These are phyloP conservation scores for Aphis craccivora DNA, from an alignment of 1,140 invertebrate species.

Conservation along the genomic window DNA sequence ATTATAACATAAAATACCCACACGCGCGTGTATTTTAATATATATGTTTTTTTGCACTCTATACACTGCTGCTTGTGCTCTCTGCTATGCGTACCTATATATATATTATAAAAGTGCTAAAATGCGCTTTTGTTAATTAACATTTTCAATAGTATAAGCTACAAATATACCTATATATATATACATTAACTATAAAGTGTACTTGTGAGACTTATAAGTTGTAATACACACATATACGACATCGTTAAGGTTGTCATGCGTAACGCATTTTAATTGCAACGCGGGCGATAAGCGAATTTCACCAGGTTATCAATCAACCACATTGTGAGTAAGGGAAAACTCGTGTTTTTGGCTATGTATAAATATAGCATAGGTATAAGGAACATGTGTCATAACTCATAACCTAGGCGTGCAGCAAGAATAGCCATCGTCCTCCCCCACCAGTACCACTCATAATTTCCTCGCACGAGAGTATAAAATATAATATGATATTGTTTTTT, in stretches of 20 bases:
- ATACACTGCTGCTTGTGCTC: not conserved
- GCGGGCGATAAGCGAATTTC: not conserved
- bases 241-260: not conserved
- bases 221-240: not conserved
- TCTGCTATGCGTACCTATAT: not conserved
- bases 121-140: conserved; percentile 48
- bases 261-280: conserved; percentile 27
- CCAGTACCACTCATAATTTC: not conserved
- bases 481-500: conserved; percentile 9
- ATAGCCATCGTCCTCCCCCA: not conserved
- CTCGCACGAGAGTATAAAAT: not conserved
- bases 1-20: conserved; percentile 28
- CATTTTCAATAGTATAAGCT: not conserved
- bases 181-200: not conserved
- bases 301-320: conserved; percentile 19
- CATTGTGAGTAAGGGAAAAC: conserved; percentile 16
- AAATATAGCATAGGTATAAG: not conserved
- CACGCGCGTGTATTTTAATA: not conserved
- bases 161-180: not conserved
- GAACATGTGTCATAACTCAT: conserved; percentile 1
- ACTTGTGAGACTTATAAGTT: not conserved
- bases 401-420: not conserved
- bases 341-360: not conserved
- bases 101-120: not conserved
- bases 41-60: conserved; percentile 33